Evolutionary conservation across 2,888 invertebrate species (phyloP).

Genomic region (Leptura quadrifasciata): DNA sequence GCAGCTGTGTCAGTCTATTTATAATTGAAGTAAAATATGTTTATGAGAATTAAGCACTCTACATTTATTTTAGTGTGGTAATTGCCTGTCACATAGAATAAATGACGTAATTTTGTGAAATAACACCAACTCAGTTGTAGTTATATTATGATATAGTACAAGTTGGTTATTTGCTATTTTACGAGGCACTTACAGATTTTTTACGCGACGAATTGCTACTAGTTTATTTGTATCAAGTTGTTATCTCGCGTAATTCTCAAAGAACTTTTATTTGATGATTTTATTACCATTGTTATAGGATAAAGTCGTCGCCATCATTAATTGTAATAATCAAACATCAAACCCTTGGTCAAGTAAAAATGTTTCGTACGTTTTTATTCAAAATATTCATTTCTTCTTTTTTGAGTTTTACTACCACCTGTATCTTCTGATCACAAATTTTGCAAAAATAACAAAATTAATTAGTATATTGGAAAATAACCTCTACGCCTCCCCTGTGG

Average conservation of each 20-base stretch:
- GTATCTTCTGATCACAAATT: no score
- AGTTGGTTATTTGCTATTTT: background rate
- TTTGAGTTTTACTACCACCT: no score
- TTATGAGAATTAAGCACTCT: conserved; percentile 17
- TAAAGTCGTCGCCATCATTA: no score
- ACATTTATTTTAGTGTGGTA: conserved; percentile 23
- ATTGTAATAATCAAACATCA: no score
- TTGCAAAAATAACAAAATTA: no score
- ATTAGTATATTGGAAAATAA: no score
- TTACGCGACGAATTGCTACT: background rate
- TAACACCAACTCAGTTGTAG: conserved; percentile 1
- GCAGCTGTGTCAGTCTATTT: conserved; percentile 27
- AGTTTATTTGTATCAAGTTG: background rate
- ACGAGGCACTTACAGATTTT: background rate
- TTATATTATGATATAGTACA: conserved; percentile 7
- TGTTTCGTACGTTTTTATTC: no score
- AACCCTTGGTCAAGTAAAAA: no score
- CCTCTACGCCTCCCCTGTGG: no score
- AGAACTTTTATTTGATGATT: background rate
- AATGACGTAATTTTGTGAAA: conserved; percentile 24
- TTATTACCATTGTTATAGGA: no score
- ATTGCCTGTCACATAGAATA: conserved; percentile 28
- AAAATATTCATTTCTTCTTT: no score
- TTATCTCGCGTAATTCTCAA: background rate
- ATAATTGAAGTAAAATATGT: conserved; percentile 1